Evolutionary conservation across 2,888 invertebrate species (phyloP), one percentile per base, ranked within the genome.

Genomic region (Choreutis nemorana): DNA sequence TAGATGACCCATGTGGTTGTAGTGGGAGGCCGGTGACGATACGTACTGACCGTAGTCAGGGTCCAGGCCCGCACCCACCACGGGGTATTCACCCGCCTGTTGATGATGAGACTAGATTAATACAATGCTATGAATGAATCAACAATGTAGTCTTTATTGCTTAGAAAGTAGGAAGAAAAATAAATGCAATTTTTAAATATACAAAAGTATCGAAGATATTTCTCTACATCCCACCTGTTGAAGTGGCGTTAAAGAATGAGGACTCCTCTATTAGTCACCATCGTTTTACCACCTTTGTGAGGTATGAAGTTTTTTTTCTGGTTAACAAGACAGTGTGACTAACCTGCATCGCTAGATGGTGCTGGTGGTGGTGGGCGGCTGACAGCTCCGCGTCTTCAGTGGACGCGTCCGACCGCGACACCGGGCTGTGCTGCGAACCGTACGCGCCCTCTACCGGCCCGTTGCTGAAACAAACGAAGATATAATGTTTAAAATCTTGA

Each of bases 291-390:
- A 8, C 18, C 5, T 6, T 8, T 18, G 18, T 6, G 5, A 18
- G 8, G 8, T 18, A 18, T 18, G 18, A 18, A 18, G n/a, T n/a
- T n/a, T n/a, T n/a, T n/a, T n/a, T n/a, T n/a, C n/a, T n/a, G n/a
- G n/a, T n/a, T n/a, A n/a, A n/a, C n/a, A n/a, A n/a, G n/a, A n/a
- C n/a, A n/a, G 3, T 23, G 8, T 29, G 2, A 34, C 49, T 33
- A 30, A 73, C 78, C 77, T 79, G 78, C 77, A 80, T 80, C 41
- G 77, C 75, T 44, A 78, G 64, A 41, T 78, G 79, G 49, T 78
- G 78, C 48, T 77, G 78, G 35, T 79, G 78, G 32, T 75, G 73
- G 10, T 75, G 64, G 40, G 78, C 78, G 3, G 78, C 78, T 28
- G 78, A 72, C 37, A 79, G 62, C 54, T 78, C 78, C 34, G 78